Evolutionary conservation across 1,140 invertebrate species (phyloP).

Genomic region (Fopius arisanus): DNA sequence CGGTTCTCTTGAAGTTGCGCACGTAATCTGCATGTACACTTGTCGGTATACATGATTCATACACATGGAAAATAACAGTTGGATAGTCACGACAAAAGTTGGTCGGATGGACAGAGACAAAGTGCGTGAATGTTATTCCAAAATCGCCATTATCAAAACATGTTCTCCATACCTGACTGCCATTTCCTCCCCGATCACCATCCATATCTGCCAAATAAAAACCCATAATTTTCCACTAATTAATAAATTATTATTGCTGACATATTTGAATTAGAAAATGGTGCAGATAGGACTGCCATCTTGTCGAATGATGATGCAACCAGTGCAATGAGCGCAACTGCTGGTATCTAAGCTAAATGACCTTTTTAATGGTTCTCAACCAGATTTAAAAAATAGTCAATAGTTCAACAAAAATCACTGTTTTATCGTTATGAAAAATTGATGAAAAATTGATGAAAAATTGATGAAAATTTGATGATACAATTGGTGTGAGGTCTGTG

Average conservation of each 20-base stretch:
- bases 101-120: neutral
- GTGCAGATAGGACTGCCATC: constrained; percentile 25
- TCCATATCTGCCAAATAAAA: too few species aligned
- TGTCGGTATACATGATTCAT: constrained; percentile 23
- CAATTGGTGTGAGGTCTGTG: neutral
- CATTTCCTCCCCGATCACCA: too few species aligned
- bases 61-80: neutral
- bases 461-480: neutral
- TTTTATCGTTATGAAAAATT: too few species aligned
- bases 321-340: constrained; percentile 12
- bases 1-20: constrained; percentile 35
- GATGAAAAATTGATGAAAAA: neutral
- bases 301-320: constrained; percentile 30
- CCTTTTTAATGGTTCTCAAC: constrained; percentile 13
- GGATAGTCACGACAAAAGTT: neutral
- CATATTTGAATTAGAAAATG: constrained; percentile 9
- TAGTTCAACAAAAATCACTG: too few species aligned
- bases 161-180: too few species aligned
- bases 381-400: neutral
- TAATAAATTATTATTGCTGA: neutral
- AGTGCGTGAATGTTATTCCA: neutral
- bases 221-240: neutral
- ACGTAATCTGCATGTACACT: constrained; percentile 25
- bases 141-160: neutral
- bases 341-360: constrained; percentile 12